phyloP scores from a whole-genome alignment of 1,140 invertebrate genomes.

The Solen grandis region DNA sequence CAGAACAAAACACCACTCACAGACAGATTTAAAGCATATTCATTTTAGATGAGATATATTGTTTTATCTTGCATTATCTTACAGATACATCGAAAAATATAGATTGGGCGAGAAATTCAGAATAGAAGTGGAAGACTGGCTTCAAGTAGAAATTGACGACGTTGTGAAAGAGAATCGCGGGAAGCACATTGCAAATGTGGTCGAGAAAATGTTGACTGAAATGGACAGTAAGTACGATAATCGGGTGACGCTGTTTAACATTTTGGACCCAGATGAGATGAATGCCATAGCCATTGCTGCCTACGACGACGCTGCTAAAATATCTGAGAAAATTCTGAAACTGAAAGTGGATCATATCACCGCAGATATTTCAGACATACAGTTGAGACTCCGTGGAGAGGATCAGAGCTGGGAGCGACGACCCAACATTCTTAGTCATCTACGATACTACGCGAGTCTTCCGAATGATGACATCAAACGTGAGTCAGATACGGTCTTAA shows the following conservation, averaged over 20 bases:
- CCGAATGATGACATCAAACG: slow-evolving; percentile 13
- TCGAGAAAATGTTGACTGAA: slow-evolving; percentile 2
- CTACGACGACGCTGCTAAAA: slow-evolving; percentile 28
- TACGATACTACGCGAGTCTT: slow-evolving; percentile 21
- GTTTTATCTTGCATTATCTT: neutral
- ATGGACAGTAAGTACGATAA: slow-evolving; percentile 41
- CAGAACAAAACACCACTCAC: no score
- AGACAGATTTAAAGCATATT: no score
- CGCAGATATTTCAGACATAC: slow-evolving; percentile 19
- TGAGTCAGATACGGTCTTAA: neutral
- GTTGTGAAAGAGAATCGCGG: slow-evolving; percentile 38
- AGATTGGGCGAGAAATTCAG: slow-evolving; percentile 7
- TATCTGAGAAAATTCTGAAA: slow-evolving; percentile 35
- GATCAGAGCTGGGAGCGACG: slow-evolving; percentile 35
- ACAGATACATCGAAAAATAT: slow-evolving; percentile 42
- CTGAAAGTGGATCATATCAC: slow-evolving; percentile 42
- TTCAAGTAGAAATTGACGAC: slow-evolving; percentile 40
- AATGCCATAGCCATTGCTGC: slow-evolving; percentile 23
- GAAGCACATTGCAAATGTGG: slow-evolving; percentile 8
- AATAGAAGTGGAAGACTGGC: slow-evolving; percentile 22
- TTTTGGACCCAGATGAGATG: slow-evolving; percentile 41
- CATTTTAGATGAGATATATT: no score
- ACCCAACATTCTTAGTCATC: slow-evolving; percentile 18
- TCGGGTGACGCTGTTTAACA: slow-evolving; percentile 31
- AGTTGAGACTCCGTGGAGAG: slow-evolving; percentile 21